These are phyloP conservation scores for Lasiurus borealis DNA, from an alignment of 2,113 vertebrate species.

Conservation along the genomic window DNA sequence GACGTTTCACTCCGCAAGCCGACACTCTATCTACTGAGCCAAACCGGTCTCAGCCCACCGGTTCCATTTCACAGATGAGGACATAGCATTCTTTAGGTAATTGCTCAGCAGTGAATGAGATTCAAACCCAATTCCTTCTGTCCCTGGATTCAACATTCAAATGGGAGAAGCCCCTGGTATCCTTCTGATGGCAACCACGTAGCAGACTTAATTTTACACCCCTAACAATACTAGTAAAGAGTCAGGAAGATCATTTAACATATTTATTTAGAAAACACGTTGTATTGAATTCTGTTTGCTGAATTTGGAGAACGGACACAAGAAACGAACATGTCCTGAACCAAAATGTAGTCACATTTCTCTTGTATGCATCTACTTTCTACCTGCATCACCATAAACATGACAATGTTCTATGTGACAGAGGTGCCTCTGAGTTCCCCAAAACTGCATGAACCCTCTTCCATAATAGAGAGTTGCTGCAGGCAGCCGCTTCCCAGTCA, in stretches of 20 bases:
- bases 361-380: not conserved
- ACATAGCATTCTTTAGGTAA: not conserved
- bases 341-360: not conserved
- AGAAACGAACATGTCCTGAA: not conserved
- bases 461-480: not conserved
- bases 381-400: not conserved
- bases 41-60: too few species aligned
- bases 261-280: not conserved
- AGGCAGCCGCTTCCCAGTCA: not conserved
- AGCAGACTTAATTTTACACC: constrained; percentile 14
- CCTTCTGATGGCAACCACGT: not conserved
- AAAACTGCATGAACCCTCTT: not conserved
- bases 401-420: not conserved
- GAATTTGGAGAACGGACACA: not conserved
- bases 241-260: not conserved
- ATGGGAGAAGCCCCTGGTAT: not conserved
- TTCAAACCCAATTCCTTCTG: not conserved
- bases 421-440: not conserved
- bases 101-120: not conserved
- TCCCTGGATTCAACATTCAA: not conserved
- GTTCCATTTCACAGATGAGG: not conserved
- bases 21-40: too few species aligned
- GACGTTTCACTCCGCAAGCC: too few species aligned
- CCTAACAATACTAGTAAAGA: not conserved
- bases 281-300: constrained; percentile 5